Base-by-base conservation (phyloP, 2,797 vertebrate species). In the Presbytis comata region DNA sequence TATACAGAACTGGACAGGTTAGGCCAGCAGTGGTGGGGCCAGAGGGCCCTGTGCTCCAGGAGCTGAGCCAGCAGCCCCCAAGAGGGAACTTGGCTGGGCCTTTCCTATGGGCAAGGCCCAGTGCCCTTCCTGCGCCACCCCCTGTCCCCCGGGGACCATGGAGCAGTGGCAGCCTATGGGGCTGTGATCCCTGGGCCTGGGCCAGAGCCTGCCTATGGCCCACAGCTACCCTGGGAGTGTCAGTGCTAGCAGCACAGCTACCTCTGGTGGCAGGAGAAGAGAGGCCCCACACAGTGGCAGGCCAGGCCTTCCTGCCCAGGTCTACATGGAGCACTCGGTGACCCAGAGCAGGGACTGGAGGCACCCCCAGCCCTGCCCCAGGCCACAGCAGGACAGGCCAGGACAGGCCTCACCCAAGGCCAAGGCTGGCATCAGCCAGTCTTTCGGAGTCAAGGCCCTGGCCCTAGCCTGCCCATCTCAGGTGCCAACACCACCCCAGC, bases 261-360 rank as follows among this genome's bases (percentile, higher is more conserved):
- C 96, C 94, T 95, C 97, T 96, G 89, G 98, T 95, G 97, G 94
- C 95, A 19, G 13, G 36, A 87, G 53, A 44, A 82, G 81, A n/a
- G 81, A 82, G 41, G 36, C 33, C 82, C 86, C 10, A 3, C 28
- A 3, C 19, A 0, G 53, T 19, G 44, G 44, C 59, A 44, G 55
- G n/a, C 33, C 75, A 64, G 48, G n/a, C 48, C 39, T 22, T 28
- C 74, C 55, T 6, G 12, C 70, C 55, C 85, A 13, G 46, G 75
- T 17, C 75, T 41, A 16, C 46, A n/a, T 2, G 17, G n/a, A 80
- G 53, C 74, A 41, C 74, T 46, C 30, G 3, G 30, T 30, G 79
- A 41, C 80, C 50, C 46, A 86, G 70, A 55, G 48, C 93, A 82
- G 33, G 79, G 30, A 55, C 53, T 44, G 44, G 67, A n/a, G 41